Evolutionary conservation across 2,113 vertebrate genomes (phyloP).

Genomic region (Tautogolabrus adspersus): DNA sequence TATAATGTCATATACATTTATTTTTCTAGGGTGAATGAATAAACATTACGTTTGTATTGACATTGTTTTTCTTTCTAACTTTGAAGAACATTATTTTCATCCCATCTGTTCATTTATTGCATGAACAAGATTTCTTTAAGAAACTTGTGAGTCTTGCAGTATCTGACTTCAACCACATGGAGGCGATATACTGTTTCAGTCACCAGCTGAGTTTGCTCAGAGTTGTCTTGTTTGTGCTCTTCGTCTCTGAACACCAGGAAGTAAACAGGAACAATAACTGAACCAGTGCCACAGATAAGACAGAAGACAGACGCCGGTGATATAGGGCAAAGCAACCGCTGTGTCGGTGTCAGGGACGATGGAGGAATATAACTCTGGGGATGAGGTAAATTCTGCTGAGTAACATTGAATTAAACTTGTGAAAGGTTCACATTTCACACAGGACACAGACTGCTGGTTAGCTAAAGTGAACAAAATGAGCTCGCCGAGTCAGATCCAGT

Average conservation of each 20-base stretch:
- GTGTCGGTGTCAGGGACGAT: conserved; percentile 42
- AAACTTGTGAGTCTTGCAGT: background rate
- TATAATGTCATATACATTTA: too few species aligned
- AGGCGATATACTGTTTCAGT: background rate
- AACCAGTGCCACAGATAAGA: background rate
- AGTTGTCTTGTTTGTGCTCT: background rate
- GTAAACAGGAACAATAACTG: conserved; percentile 25
- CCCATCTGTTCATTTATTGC: too few species aligned
- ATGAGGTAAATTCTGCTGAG: conserved; percentile 70
- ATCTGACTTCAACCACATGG: background rate
- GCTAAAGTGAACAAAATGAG: background rate
- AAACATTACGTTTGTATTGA: too few species aligned
- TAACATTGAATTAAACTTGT: background rate
- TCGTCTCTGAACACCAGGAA: conserved; percentile 4
- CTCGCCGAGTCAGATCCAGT: conserved; percentile 8
- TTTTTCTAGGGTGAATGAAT: too few species aligned
- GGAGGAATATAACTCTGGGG: conserved; percentile 82
- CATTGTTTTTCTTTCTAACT: too few species aligned
- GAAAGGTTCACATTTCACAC: background rate
- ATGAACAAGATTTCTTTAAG: too few species aligned
- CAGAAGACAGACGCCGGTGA: background rate
- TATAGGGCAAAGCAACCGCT: background rate
- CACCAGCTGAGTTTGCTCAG: background rate
- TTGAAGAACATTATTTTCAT: too few species aligned
- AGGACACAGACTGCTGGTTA: background rate